These are phyloP conservation scores for Polyommatus iphigenia DNA, from an alignment of 2,888 invertebrate species.

Conservation along the genomic window DNA sequence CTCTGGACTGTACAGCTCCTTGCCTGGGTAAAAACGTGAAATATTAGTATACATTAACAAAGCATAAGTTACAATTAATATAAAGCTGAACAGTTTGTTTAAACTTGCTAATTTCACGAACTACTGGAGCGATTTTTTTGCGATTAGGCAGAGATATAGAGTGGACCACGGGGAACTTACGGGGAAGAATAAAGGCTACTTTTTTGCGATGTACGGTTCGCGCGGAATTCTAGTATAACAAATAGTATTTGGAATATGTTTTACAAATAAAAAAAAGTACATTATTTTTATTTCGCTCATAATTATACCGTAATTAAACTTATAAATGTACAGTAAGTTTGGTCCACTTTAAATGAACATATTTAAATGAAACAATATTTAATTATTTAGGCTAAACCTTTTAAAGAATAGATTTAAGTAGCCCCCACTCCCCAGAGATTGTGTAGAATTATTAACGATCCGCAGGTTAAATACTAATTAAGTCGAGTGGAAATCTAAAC, in stretches of 20 bases:
- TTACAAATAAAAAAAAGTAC: too few species aligned
- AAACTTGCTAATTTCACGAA: too few species aligned
- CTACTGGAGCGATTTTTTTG: too few species aligned
- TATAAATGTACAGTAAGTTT: neutral
- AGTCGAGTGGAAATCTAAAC: neutral
- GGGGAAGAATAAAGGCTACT: too few species aligned
- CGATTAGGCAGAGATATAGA: too few species aligned
- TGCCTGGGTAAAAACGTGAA: constrained; percentile 71
- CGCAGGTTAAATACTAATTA: neutral
- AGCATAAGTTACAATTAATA: neutral
- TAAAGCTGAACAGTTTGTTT: too few species aligned
- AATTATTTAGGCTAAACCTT: neutral
- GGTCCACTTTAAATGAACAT: neutral
- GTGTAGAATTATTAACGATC: neutral
- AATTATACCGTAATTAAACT: neutral
- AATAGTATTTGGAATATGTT: too few species aligned
- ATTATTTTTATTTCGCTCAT: too few species aligned
- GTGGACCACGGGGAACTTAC: too few species aligned
- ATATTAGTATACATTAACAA: neutral
- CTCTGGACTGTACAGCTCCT: constrained; percentile 87
- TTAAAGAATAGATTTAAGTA: neutral
- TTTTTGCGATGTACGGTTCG: too few species aligned
- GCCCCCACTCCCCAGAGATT: neutral
- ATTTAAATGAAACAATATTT: neutral
- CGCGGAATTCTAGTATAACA: too few species aligned